Evolutionary conservation across 2,888 invertebrate species (phyloP), one percentile per base, ranked within the genome.

Genomic region (Leistus spinibarbis): DNA sequence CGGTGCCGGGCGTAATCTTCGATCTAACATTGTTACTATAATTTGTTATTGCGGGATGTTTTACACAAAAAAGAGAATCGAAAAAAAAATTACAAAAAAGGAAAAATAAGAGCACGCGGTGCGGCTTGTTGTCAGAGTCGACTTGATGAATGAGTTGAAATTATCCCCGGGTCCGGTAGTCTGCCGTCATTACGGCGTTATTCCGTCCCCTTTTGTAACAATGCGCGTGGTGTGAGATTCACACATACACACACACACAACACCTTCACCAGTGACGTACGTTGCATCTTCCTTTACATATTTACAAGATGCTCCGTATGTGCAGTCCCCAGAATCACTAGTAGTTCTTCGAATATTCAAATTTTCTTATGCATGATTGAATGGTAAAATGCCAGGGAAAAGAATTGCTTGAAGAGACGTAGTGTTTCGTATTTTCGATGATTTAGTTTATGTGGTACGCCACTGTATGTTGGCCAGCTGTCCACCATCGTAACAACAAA

Each of bases 161-260:
- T 81, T 68, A 69, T 75, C 63, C 69, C 69, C 27, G 77, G 80
- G 79, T 82, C 82, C 83, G 83, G 83, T 83, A 83, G 83, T 74
- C 63, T 81, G 79, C 82, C 82, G 82, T 83, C 81, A 83, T 83
- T 83, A 83, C 80, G 79, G 79, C 79, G 81, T 82, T 82, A 82
- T 79, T 80, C 78, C 77, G 77, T 78, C 78, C 79, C 76, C 72
- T 64, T 54, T 72, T 76, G 65, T 65, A 72, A 65, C 65, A 72
- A 65, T 65, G 65, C 24, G 20, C 17, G 20, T 57, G 56, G 65
- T 72, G 71, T 64, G 65, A 64, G 54, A 64, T 71, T 71, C 56
- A 54, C 17, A 54, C 60, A 16, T 24, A 16, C n/a, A 9, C 69
- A 60, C 40, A 60, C 60, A 57, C 1, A 57, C 16, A n/a, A 40